A percentile compares a stretch with the other conserved stretches of the same genome.
Conservation (phyloP, 2,888 invertebrate species). For the Corythucha ciliata region DNA sequence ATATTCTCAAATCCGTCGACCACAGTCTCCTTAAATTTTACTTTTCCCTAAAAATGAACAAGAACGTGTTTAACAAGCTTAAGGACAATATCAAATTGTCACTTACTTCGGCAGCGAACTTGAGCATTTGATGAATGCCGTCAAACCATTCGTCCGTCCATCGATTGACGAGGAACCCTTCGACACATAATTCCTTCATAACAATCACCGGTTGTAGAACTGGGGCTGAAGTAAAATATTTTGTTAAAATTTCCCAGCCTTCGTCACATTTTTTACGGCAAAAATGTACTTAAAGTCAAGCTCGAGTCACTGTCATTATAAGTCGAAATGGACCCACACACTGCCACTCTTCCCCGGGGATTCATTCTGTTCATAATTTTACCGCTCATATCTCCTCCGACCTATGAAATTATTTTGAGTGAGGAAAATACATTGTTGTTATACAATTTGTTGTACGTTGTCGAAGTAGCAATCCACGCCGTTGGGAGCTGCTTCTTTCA, state of each 20-base stretch:
- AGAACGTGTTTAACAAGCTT: no score
- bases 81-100: no score
- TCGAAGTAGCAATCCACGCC: constrained; percentile 70
- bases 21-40: constrained; percentile 58
- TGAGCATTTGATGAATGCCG: constrained; percentile 54
- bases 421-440: constrained; percentile 3
- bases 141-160: constrained; percentile 54
- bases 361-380: constrained; percentile 54
- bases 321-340: constrained; percentile 56
- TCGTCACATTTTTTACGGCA: background rate
- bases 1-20: constrained; percentile 65
- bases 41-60: constrained; percentile 54
- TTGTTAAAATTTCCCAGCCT: background rate
- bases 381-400: constrained; percentile 56
- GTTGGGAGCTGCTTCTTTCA: constrained; percentile 55
- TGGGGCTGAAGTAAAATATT: constrained; percentile 37
- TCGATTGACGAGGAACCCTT: constrained; percentile 50
- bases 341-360: constrained; percentile 50
- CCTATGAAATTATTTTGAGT: constrained; percentile 42
- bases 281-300: constrained; percentile 43
- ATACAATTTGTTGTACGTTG: constrained; percentile 50
- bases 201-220: constrained; percentile 50
- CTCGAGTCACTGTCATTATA: constrained; percentile 50
- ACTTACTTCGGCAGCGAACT: no score
- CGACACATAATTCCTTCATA: constrained; percentile 50